Conservation (phyloP, 2,888 invertebrate genomes). For the Eupithecia vulgata region DNA sequence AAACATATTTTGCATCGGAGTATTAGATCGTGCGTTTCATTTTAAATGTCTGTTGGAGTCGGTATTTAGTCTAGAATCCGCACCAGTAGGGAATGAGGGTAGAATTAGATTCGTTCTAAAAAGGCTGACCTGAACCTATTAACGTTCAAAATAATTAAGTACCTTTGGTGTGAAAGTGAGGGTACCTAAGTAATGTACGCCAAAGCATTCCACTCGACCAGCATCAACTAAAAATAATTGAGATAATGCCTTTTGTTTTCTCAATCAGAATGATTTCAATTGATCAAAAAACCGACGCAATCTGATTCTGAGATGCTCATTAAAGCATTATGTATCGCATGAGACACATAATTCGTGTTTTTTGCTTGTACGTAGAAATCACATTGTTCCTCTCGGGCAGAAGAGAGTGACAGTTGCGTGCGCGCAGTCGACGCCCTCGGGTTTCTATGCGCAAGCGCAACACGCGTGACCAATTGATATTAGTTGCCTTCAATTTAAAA, state of each 20-base stretch:
- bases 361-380: constrained; percentile 60
- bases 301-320: constrained; percentile 35
- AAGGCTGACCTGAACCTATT: neutral
- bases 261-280: constrained; percentile 25
- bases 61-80: too few relatives aligned
- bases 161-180: neutral
- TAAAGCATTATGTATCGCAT: constrained; percentile 40
- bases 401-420: constrained; percentile 77
- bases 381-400: constrained; percentile 72
- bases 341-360: constrained; percentile 36
- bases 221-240: constrained; percentile 8
- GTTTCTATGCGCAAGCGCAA: constrained; percentile 68
- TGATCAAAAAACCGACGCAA: constrained; percentile 31
- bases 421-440: constrained; percentile 71
- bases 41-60: too few relatives aligned
- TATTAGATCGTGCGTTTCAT: too few relatives aligned
- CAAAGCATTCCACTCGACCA: neutral
- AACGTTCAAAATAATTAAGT: too few relatives aligned
- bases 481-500: constrained; percentile 64
- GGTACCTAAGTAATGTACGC: too few relatives aligned
- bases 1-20: too few relatives aligned
- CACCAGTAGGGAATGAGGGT: neutral
- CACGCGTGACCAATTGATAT: constrained; percentile 74
- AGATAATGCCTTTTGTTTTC: neutral
- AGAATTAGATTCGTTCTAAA: neutral